A percentile compares a stretch with the other conserved stretches of the same genome.
Conservation (phyloP, 2,888 invertebrate species). For the Lycaena phlaeas region DNA sequence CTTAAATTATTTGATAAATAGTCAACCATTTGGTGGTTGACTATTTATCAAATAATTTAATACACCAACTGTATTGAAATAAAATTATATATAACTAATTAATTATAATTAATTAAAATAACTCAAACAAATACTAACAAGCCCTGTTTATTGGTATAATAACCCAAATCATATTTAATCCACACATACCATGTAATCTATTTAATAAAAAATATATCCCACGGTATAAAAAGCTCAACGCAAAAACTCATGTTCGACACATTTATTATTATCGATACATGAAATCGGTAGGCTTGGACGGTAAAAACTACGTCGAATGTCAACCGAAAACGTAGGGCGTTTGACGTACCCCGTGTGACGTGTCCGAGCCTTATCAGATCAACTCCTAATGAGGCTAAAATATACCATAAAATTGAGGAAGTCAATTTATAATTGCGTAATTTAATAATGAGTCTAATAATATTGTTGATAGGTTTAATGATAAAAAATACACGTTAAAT, state of each 20-base stretch:
- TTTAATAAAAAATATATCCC: conserved; percentile 8
- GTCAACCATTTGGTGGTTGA: too few relatives aligned
- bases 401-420: not conserved
- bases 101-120: too few relatives aligned
- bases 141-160: too few relatives aligned
- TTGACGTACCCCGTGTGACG: conserved; percentile 13
- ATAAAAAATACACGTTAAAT: too few relatives aligned
- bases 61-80: too few relatives aligned
- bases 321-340: conserved; percentile 12
- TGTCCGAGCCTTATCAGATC: conserved; percentile 14
- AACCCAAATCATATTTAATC: too few relatives aligned
- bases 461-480: too few relatives aligned
- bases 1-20: too few relatives aligned
- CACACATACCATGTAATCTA: too few relatives aligned
- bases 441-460: not conserved
- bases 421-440: conserved; percentile 1
- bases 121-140: too few relatives aligned
- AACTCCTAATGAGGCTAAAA: conserved; percentile 6
- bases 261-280: conserved; percentile 34
- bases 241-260: conserved; percentile 30
- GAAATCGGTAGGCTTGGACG: conserved; percentile 24
- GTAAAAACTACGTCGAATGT: conserved; percentile 16
- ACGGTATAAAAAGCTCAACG: conserved; percentile 14
- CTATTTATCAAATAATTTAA: too few relatives aligned
- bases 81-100: too few relatives aligned